Evolutionary conservation across 2,113 vertebrate genomes (phyloP), one percentile per base, ranked within the genome.

Genomic region (Ochotona princeps): DNA sequence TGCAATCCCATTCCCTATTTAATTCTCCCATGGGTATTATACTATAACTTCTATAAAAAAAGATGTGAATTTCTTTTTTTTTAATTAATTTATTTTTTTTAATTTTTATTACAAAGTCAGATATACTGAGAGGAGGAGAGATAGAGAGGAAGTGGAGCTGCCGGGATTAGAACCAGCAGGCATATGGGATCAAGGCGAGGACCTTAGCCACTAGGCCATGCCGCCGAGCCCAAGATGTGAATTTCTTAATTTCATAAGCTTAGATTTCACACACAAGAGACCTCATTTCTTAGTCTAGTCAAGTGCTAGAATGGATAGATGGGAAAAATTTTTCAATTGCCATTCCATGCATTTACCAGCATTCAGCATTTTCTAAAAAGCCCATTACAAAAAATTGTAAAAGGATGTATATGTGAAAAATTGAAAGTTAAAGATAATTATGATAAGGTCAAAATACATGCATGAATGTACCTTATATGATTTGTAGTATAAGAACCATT

Each of bases 381-480:
- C 25, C 32, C 61, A 69, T 25, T 78, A 69, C 49, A 86, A 47
- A 89, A 93, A 81, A 92, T 74, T 91, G 13, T 74, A 88, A 88
- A 91, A 78, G 80, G 5, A 26, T 67, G 66, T 21, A 49, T 44
- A 30, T 85, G 87, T 26, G 51, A 90, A 93, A 87, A 94, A 5
- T 66, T 86, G 30, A 75, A 85, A 90, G 67, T 63, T 61, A 57
- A 86, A 91, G 35, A 26, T 87, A 93, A 60, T 92, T 89, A 83
- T 66, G 23, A 80, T 79, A 32, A 9, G 7, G 54, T 94, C 49
- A 85, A 73, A 83, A 47, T 28, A 44, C 35, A 11, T 61, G 76
- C 89, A 38, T 67, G 57, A 80, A 90, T 73, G 28, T 47, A 44
- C 13, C 28, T 8, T n/a, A 49, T 17, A 54, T 78, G 80, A 57